These are phyloP conservation scores for Pristionchus fissidentatus DNA, from an alignment of 2,888 invertebrate species.

Conservation along the genomic window DNA sequence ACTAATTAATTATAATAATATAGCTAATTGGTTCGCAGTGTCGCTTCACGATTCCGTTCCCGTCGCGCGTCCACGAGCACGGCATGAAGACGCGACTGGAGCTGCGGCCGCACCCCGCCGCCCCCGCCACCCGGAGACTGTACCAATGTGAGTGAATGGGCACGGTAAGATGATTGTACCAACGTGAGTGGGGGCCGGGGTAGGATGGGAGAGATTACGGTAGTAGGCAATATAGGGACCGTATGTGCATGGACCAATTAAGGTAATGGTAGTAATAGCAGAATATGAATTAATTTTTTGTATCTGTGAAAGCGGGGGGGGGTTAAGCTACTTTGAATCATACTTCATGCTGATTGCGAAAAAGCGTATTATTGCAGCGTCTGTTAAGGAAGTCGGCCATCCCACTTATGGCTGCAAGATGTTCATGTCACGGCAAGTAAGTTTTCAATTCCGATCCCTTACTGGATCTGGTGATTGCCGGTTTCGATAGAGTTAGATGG, in stretches of 20 bases:
- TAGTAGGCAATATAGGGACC: neutral
- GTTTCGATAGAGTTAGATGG: no score
- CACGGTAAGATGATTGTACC: no score
- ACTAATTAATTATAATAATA: neutral
- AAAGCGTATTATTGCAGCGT: no score
- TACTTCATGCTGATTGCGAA: no score
- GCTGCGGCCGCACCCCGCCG: neutral
- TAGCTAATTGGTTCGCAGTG: neutral
- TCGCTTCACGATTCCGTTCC: neutral
- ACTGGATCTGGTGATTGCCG: no score
- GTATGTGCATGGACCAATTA: neutral
- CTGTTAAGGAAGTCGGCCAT: constrained; percentile 13
- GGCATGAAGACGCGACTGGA: constrained; percentile 12
- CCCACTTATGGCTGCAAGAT: constrained; percentile 12
- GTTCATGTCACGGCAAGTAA: constrained; percentile 13
- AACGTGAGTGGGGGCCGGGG: constrained; percentile 6
- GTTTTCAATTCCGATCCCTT: no score
- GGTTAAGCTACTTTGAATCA: no score
- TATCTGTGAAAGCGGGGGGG: no score
- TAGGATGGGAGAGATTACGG: no score
- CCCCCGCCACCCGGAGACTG: neutral
- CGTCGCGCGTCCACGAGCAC: constrained; percentile 11
- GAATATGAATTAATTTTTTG: no score
- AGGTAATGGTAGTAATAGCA: neutral
- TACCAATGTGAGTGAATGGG: constrained; percentile 5